A percentile compares a stretch with the other conserved stretches of the same genome.
Evolutionary conservation across 2,113 vertebrate species (phyloP).

Genomic region (Helogale parvula): DNA sequence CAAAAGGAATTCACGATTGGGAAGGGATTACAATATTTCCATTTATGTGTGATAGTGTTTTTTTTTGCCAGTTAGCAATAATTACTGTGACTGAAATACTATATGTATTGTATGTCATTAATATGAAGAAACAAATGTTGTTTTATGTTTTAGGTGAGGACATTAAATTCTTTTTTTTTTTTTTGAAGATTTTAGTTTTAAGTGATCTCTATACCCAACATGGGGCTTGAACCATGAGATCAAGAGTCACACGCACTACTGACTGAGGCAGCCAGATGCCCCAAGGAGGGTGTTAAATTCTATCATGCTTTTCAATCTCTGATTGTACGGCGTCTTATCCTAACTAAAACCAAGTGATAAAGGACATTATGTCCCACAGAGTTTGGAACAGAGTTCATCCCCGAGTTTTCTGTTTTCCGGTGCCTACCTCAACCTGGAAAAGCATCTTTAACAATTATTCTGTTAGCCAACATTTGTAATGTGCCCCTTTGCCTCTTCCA

Average conservation of each 20-base stretch:
- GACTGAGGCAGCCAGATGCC: neutral
- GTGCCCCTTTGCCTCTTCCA: neutral
- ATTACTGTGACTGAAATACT: neutral
- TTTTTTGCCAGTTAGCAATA: neutral
- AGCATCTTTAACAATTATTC: neutral
- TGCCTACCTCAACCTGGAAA: neutral
- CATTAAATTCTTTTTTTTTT: neutral
- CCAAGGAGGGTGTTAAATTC: neutral
- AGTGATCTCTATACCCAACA: neutral
- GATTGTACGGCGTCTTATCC: neutral
- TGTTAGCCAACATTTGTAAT: neutral
- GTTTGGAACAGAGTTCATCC: neutral
- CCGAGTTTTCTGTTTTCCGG: neutral
- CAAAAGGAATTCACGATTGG: neutral
- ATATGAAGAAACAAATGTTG: neutral
- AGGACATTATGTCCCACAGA: neutral
- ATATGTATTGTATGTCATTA: neutral
- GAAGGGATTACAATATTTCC: neutral
- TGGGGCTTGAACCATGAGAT: neutral
- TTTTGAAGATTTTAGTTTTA: neutral
- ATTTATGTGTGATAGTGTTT: neutral
- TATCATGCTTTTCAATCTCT: neutral
- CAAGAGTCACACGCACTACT: neutral
- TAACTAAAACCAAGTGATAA: neutral
- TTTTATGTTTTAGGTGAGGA: constrained; percentile 19